Evolutionary conservation across 2,888 invertebrate genomes (phyloP).

Genomic region (Agrilus mali): DNA sequence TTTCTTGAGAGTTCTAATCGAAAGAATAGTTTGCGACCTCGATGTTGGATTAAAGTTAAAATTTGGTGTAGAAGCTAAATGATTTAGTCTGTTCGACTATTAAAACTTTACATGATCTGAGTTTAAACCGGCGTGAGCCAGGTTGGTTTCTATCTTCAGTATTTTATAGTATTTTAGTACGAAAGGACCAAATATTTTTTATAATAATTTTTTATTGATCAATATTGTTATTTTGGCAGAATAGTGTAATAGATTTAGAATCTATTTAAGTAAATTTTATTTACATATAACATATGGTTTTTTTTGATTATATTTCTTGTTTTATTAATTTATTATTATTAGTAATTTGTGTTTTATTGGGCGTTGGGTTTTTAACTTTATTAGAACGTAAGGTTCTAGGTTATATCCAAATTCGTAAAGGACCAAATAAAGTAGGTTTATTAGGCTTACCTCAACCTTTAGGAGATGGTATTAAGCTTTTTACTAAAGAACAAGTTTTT

Average conservation of each 20-base stretch:
- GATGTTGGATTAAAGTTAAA: slow-evolving; percentile 75
- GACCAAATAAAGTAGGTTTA: slow-evolving; percentile 58
- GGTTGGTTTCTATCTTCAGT: slow-evolving; percentile 74
- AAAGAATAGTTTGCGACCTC: slow-evolving; percentile 71
- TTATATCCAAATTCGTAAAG: slow-evolving; percentile 61
- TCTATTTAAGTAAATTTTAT: slow-evolving; percentile 43
- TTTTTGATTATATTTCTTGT: slow-evolving; percentile 17
- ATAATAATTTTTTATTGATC: slow-evolving; percentile 35
- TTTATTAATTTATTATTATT: slow-evolving; percentile 35
- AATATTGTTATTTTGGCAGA: slow-evolving; percentile 45
- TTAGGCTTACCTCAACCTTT: slow-evolving; percentile 55
- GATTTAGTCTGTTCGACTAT: slow-evolving; percentile 71
- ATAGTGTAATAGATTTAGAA: slow-evolving; percentile 52
- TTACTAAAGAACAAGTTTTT: slow-evolving; percentile 50
- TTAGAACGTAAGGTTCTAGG: slow-evolving; percentile 59
- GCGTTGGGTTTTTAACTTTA: slow-evolving; percentile 59
- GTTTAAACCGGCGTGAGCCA: slow-evolving; percentile 78
- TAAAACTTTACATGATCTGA: slow-evolving; percentile 79
- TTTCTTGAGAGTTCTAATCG: slow-evolving; percentile 61
- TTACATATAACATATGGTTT: slow-evolving; percentile 44
- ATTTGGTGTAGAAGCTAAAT: slow-evolving; percentile 52
- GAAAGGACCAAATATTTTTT: slow-evolving; percentile 68
- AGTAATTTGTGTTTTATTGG: slow-evolving; percentile 47
- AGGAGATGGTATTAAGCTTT: slow-evolving; percentile 60
- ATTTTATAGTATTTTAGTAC: slow-evolving; percentile 50